Evolutionary conservation across 1,140 invertebrate genomes (phyloP), one percentile per base, ranked within the genome.

Genomic region (Bombus balteatus): DNA sequence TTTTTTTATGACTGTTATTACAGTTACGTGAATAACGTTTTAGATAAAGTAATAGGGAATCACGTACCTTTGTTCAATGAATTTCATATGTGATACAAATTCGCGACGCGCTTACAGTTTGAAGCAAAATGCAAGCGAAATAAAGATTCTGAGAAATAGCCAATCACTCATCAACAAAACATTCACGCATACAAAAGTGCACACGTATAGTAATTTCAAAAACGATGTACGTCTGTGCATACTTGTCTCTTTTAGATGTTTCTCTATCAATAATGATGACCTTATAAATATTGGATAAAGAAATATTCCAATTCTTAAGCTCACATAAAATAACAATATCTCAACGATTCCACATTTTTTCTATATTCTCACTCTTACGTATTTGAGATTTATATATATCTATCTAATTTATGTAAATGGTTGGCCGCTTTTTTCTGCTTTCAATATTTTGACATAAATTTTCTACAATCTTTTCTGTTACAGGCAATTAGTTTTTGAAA

Each of bases 1-100:
- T 93, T 85, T 47, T 73, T 43, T n/a, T 90, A 88, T 77, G 77
- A 83, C 65, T 91, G 76, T 91, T 72, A 88, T 92, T 92, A 92
- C 91, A 92, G 85, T 89, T 89, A 89, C 74, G 86, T 89, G 87
- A 90, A 87, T 89, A 90, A 87, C 75, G 59, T 32, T 86, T 81
- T 74, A 77, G 71, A 79, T 62, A 83, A 89, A 86, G 74, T 83
- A 70, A 75, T 71, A 66, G 53, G 65, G 32, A 53, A 83, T 77
- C 76, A 53, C 57, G 75, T 87, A 74, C 15, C 41, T 65, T 34
- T 80, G 41, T 79, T 25, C 75, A 71, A n/a, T 53, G 37, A 57
- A 79, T 82, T 85, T 90, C 66, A 41, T 91, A 89, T 57, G 57
- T 78, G 76, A 74, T 78, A 81, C 62, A 39, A 85, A 88, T 77